Percentiles rank a stretch among this genome's conserved stretches.
phyloP scores from a whole-genome alignment of 1,140 invertebrate genomes.

The Uloborus diversus region DNA sequence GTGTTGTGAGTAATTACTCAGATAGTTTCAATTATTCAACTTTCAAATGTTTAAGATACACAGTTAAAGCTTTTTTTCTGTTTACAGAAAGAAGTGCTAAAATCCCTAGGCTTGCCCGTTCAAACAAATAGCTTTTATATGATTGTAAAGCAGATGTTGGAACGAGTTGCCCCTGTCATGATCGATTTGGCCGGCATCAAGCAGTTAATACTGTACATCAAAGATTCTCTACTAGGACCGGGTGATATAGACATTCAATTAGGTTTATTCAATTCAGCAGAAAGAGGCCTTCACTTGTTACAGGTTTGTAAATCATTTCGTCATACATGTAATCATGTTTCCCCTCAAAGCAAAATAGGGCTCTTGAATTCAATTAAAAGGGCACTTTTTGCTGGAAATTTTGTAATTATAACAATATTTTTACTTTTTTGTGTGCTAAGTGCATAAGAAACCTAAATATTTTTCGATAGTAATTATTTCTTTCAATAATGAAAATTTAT shows the following conservation, averaged over 20 bases:
- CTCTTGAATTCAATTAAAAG: too few relatives aligned
- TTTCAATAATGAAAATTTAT: too few relatives aligned
- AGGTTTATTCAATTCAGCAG: slow-evolving; percentile 58
- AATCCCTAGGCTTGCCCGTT: slow-evolving; percentile 91
- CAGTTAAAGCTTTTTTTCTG: not conserved
- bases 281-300: slow-evolving; percentile 66
- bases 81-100: slow-evolving; percentile 76
- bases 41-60: too few relatives aligned
- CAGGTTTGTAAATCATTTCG: too few relatives aligned
- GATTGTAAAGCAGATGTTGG: slow-evolving; percentile 92
- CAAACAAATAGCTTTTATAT: slow-evolving; percentile 97
- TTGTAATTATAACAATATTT: too few relatives aligned
- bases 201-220: slow-evolving; percentile 64
- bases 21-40: too few relatives aligned
- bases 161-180: slow-evolving; percentile 94
- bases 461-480: too few relatives aligned
- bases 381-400: too few relatives aligned
- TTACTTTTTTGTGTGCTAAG: too few relatives aligned
- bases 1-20: slow-evolving; percentile 46
- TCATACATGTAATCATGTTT: too few relatives aligned
- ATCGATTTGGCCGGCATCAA: slow-evolving; percentile 76
- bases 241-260: slow-evolving; percentile 59
- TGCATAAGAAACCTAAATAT: too few relatives aligned
- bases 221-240: slow-evolving; percentile 62
- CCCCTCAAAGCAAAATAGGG: too few relatives aligned